Conservation (phyloP, 1,140 invertebrate species). For the Bombus superbus region DNA sequence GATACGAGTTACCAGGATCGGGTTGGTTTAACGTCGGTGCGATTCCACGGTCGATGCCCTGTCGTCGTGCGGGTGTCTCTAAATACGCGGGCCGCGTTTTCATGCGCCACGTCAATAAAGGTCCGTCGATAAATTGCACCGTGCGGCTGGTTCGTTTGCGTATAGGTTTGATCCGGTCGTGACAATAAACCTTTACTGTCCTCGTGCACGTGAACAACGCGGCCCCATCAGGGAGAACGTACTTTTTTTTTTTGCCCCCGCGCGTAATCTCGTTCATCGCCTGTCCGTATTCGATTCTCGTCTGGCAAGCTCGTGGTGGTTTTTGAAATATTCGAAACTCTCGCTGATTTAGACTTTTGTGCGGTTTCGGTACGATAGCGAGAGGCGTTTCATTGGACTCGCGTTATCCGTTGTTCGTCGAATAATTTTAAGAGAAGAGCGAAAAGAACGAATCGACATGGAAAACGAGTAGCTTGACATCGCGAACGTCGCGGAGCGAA, state of each 20-base stretch:
- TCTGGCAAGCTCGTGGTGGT: neutral
- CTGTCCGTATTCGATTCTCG: neutral
- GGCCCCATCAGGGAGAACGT: neutral
- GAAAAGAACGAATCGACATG: no score
- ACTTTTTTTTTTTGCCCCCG: neutral
- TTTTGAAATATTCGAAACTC: no score
- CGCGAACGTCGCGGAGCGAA: no score
- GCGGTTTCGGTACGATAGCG: no score
- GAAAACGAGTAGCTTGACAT: no score
- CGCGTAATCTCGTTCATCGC: neutral
- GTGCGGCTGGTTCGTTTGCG: conserved; percentile 9
- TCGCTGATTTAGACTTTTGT: neutral
- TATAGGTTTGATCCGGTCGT: neutral
- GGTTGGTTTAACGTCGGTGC: neutral
- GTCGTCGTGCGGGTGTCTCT: conserved; percentile 2
- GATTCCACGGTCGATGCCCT: neutral
- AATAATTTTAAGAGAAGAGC: no score
- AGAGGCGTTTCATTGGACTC: no score
- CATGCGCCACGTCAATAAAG: conserved; percentile 32
- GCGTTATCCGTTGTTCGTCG: no score
- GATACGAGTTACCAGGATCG: neutral
- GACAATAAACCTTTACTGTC: neutral
- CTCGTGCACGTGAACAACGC: neutral
- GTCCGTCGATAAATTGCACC: conserved; percentile 27
- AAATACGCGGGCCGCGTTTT: conserved; percentile 32